Evolutionary conservation across 1,140 invertebrate species (phyloP).

Genomic region (Pseudomyrmex flavicornis): DNA sequence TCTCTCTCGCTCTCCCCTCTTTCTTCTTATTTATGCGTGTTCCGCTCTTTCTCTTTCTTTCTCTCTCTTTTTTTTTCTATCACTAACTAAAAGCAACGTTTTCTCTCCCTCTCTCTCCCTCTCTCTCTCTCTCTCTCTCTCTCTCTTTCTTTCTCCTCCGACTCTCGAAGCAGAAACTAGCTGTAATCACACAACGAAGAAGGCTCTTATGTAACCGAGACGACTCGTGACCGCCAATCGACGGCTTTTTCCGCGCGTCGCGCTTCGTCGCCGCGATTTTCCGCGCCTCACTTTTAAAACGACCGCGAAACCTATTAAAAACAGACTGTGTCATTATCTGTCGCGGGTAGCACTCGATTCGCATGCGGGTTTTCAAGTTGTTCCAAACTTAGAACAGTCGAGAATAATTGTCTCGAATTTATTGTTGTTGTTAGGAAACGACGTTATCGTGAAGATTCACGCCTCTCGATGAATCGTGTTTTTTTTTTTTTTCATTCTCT

Average conservation of each 20-base stretch:
- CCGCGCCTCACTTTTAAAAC: slow-evolving; percentile 1
- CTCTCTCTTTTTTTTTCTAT: background rate
- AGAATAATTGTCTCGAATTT: too few relatives aligned
- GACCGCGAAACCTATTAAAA: background rate
- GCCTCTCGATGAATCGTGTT: background rate
- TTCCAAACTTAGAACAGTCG: too few relatives aligned
- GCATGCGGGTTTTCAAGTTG: too few relatives aligned
- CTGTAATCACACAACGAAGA: slow-evolving; percentile 30
- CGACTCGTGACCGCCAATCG: slow-evolving; percentile 33
- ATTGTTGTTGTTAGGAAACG: too few relatives aligned
- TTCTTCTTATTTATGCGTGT: background rate
- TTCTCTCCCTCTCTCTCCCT: background rate
- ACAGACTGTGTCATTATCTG: background rate
- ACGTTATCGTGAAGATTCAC: too few relatives aligned
- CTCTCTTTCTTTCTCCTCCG: slow-evolving; percentile 4
- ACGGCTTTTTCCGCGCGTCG: slow-evolving; percentile 43
- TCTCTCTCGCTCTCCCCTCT: background rate
- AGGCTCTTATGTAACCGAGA: slow-evolving; percentile 28
- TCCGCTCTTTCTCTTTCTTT: slow-evolving; percentile 8
- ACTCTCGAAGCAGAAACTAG: background rate
- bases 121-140: too few relatives aligned
- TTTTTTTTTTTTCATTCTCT: background rate
- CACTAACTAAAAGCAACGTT: too few relatives aligned
- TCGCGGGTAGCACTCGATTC: too few relatives aligned
- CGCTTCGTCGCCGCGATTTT: slow-evolving; percentile 1